These are phyloP conservation scores for Epizoanthus stellaris DNA, from an alignment of 92 coral and sea anemone genomes.

Conservation along the genomic window DNA sequence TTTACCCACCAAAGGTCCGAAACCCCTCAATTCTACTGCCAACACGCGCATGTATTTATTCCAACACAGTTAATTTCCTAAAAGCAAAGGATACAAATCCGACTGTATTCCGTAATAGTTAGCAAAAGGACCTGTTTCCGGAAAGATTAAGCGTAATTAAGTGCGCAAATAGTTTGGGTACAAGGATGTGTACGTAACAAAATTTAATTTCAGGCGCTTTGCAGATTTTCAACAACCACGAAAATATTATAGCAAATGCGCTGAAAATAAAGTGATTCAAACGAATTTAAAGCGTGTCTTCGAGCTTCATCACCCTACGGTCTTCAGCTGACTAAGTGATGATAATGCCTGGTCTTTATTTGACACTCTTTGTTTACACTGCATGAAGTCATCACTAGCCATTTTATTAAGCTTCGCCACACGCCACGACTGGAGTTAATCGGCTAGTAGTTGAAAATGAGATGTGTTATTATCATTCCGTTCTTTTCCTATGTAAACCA, in stretches of 20 bases:
- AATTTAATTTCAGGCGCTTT: constrained; percentile 34
- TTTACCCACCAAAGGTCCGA: constrained; percentile 37
- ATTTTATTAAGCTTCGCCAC: constrained; percentile 57
- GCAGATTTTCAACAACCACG: neutral
- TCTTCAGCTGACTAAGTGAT: constrained; percentile 45
- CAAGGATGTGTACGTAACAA: constrained; percentile 41
- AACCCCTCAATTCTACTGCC: constrained; percentile 16
- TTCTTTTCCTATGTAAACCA: constrained; percentile 41
- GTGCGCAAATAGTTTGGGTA: constrained; percentile 57
- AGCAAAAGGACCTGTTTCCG: constrained; percentile 78
- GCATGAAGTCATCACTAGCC: constrained; percentile 50
- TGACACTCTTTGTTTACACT: constrained; percentile 57
- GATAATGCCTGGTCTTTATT: constrained; percentile 42
- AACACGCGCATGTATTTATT: constrained; percentile 47
- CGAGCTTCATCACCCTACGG: constrained; percentile 5
- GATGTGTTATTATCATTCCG: constrained; percentile 44
- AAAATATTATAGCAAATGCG: neutral
- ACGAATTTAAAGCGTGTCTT: constrained; percentile 25
- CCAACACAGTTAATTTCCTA: constrained; percentile 59
- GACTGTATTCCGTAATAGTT: constrained; percentile 65
- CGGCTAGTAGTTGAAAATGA: constrained; percentile 35
- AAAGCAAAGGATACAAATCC: constrained; percentile 48
- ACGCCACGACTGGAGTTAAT: constrained; percentile 47
- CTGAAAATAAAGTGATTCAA: constrained; percentile 16
- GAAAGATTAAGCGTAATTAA: constrained; percentile 77